Percentiles rank a stretch among this genome's conserved stretches.
phyloP scores from a whole-genome alignment of 2,113 vertebrate species.

The Oryzias javanicus region DNA sequence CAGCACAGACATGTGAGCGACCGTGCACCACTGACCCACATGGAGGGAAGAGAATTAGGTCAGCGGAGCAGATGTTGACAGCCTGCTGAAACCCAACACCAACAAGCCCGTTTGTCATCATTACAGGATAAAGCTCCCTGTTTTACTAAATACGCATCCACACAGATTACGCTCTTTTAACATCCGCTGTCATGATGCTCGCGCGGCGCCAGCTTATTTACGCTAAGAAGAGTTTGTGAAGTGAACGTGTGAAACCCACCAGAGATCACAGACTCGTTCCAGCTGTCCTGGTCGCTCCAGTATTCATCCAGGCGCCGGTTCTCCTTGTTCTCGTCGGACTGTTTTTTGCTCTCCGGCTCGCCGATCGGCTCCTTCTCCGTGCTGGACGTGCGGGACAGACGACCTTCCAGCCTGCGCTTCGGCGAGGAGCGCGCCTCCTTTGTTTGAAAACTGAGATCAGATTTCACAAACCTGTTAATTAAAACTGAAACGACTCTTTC shows the following conservation, averaged over 20 bases:
- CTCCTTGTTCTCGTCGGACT: conserved; percentile 95
- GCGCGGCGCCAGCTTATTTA: conserved; percentile 9
- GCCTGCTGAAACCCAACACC: conserved; percentile 38
- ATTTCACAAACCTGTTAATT: conserved; percentile 1
- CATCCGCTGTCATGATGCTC: conserved; percentile 14
- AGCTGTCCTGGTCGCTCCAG: conserved; percentile 85
- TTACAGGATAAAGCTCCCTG: conserved; percentile 24
- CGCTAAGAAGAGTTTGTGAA: background rate
- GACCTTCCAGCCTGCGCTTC: conserved; percentile 83
- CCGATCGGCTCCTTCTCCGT: conserved; percentile 75
- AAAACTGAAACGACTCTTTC: background rate
- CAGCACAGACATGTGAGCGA: conserved; percentile 3
- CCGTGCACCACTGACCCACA: conserved; percentile 50
- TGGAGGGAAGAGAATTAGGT: conserved; percentile 53
- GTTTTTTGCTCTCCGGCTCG: conserved; percentile 80
- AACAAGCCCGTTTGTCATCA: conserved; percentile 21
- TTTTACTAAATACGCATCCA: conserved; percentile 36
- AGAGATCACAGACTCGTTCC: conserved; percentile 92
- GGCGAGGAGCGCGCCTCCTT: conserved; percentile 87
- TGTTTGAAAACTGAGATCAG: conserved; percentile 81
- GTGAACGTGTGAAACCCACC: conserved; percentile 75
- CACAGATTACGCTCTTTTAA: conserved; percentile 34
- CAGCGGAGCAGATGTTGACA: conserved; percentile 62
- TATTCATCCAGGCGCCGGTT: conserved; percentile 86
- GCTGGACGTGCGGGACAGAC: conserved; percentile 83